Base-by-base conservation (phyloP, 2,888 invertebrate species). In the Andricus quercusramuli region DNA sequence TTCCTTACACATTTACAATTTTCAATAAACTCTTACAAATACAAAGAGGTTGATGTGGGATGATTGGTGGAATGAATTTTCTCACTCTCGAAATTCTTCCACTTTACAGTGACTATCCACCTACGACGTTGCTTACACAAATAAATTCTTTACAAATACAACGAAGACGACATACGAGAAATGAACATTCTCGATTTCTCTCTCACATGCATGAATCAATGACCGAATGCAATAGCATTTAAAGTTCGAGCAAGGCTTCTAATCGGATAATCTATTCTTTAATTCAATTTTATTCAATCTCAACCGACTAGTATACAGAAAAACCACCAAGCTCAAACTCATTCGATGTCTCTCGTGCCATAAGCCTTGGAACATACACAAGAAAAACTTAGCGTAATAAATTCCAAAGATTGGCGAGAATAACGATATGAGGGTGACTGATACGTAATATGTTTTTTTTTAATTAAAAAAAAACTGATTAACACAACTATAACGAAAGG, bases 21-120 rank as follows among this genome's bases (percentile, higher is more conserved):
- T 85, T 86, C 64, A 76, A 88, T 89, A 89, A 88, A 87, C 86
- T 88, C 86, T 89, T 88, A 89, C 84, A 89, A 89, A 89, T 87
- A 85, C 87, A 85, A 88, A 86, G 80, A 85, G 70, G 68, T 80
- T 78, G 70, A 83, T 78, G 79, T 79, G 79, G 56, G 74, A 56
- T 74, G 51, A 74, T 74, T 74, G n/a, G 56, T 56, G 56, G 32
- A 25, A 59, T 78, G 82, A 76, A 81, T 83, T 77, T 80, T 79
- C 77, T 77, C 32, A 82, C 76, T 77, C 70, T 79, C 64, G 20
- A 67, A 44, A 68, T 62, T 65, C 79, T 56, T 64, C 76, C 83
- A 82, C 51, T 20, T 56, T 25, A 32, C 25, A 56, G 64, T 64
- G 64, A 32, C 29, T n/a, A 51, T 20, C 29, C 51, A 51, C 51